Base-by-base conservation (phyloP, 2,797 vertebrate genomes). In the Enteromius viviparus region DNA sequence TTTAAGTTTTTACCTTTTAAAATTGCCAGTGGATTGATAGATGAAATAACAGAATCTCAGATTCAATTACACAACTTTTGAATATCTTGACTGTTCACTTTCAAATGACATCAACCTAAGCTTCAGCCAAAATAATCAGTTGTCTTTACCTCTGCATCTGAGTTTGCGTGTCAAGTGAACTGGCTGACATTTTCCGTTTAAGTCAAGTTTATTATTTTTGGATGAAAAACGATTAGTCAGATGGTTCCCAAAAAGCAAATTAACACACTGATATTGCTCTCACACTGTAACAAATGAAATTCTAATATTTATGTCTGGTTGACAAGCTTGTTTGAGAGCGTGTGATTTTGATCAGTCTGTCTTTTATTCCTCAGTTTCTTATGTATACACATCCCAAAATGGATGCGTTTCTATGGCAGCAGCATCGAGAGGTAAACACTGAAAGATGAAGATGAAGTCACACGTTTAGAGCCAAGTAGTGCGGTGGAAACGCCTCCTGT, bases 371-470 rank as follows among this genome's bases (percentile, higher is more conserved):
- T 81, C 17, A 9, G 69, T 81, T 81, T 37, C 69, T 45, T 74
- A 64, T 74, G 66, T 58, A 60, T 47, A 71, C 78, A 80, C 68
- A 60, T 80, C 51, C 15, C 58, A 81, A 79, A 64, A 70, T 51
- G 53, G 6, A 66, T 51, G 42, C 37, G 72, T 85, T 77, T 69
- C 84, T 53, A 81, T 76, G 58, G 78, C 55, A 79, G 76, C 65
- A 62, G 32, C 78, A 68, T 84, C 77, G 62, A 81, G 55, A 72
- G 15, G 76, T 84, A 84, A 84, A 84, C 83, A 84, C 58, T 80
- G 40, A 58, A 34, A 85, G 26, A 26, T 26, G 26, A 64, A 40
- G 51, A 75, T 85, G 65, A 81, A 64, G 64, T 85, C 55, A 85
- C 69, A 74, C 21, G 14, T 81, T 81, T 47, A 71, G n/a, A 62